Evolutionary conservation across 2,113 vertebrate genomes (phyloP).

Genomic region (Oreochromis aureus): DNA sequence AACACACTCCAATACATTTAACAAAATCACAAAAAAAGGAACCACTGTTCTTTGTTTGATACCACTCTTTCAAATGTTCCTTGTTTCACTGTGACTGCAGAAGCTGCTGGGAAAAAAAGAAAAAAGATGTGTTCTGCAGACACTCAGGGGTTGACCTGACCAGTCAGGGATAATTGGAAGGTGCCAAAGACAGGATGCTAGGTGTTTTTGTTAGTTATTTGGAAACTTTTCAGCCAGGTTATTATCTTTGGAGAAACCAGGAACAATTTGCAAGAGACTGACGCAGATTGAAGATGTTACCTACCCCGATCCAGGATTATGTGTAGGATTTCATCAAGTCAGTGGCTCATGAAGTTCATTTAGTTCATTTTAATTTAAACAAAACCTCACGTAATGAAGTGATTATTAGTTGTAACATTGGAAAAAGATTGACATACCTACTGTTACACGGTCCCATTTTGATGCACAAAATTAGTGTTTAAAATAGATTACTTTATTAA

Average conservation of each 20-base stretch:
- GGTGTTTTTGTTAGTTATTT: not conserved
- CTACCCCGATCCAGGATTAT: not conserved
- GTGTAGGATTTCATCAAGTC: not conserved
- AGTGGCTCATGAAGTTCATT: not conserved
- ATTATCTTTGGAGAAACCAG: not conserved
- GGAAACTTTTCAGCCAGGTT: not conserved
- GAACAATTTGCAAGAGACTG: not conserved
- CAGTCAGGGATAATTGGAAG: constrained; percentile 37
- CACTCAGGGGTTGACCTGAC: constrained; percentile 62
- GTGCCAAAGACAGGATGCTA: constrained; percentile 40
- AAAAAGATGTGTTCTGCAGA: constrained; percentile 43
- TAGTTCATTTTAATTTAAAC: not conserved
- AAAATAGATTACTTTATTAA: not conserved
- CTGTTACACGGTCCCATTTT: not conserved
- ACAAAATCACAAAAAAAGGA: constrained; percentile 13
- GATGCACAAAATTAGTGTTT: not conserved
- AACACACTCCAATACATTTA: not conserved
- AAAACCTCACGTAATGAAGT: not conserved
- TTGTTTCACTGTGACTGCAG: constrained; percentile 67
- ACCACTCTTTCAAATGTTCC: constrained; percentile 35
- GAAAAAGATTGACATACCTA: not conserved
- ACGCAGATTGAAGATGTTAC: not conserved
- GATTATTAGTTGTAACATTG: not conserved
- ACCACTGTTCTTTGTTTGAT: constrained; percentile 44
- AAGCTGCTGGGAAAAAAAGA: constrained; percentile 33